These are phyloP conservation scores for Halocaridina rubra DNA, from an alignment of 2,888 invertebrate genomes.

Conservation along the genomic window DNA sequence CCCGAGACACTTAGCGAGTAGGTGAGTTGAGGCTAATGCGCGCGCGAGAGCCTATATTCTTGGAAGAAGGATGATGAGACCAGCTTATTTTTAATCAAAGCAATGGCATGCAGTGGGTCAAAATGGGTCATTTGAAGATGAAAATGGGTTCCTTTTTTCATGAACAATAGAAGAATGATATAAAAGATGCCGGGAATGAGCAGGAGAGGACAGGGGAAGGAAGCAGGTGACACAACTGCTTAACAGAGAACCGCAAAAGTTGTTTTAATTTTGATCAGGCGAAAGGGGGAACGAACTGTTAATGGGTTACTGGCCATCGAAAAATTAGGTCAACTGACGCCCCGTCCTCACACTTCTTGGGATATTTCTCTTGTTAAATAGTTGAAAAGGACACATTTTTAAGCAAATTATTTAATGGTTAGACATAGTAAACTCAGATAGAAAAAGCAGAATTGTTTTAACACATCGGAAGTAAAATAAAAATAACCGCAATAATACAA, in stretches of 20 bases:
- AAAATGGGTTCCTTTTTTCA: background rate
- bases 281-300: background rate
- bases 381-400: too few relatives aligned
- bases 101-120: constrained; percentile 12
- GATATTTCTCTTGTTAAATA: too few relatives aligned
- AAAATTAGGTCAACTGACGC: background rate
- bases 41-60: constrained; percentile 52
- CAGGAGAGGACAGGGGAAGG: background rate
- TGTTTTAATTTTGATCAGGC: background rate
- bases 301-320: background rate
- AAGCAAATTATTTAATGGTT: too few relatives aligned
- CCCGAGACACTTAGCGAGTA: too few relatives aligned
- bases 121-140: background rate
- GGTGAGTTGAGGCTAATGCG: constrained; percentile 29
- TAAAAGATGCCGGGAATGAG: background rate
- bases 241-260: background rate
- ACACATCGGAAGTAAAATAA: too few relatives aligned
- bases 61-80: constrained; percentile 29
- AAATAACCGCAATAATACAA: too few relatives aligned
- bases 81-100: constrained; percentile 48
- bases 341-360: too few relatives aligned
- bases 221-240: too few relatives aligned
- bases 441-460: too few relatives aligned
- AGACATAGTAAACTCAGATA: too few relatives aligned
- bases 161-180: background rate